These are phyloP conservation scores for Balanococcus diminutus DNA, from an alignment of 2,888 invertebrate species.

Conservation along the genomic window DNA sequence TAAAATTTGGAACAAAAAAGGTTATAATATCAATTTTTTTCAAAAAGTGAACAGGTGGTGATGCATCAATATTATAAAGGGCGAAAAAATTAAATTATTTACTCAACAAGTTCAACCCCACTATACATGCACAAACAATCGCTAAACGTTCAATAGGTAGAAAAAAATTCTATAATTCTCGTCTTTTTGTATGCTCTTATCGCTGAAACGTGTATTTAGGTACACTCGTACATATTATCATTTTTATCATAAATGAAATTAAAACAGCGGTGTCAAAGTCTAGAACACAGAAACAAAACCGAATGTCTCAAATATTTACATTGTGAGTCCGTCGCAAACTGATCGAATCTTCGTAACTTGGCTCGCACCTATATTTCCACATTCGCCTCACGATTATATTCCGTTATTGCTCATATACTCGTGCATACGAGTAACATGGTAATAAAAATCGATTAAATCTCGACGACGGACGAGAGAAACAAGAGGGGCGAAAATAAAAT, in stretches of 20 bases:
- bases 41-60: too few species aligned
- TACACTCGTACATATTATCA: neutral
- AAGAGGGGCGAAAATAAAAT: neutral
- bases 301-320: neutral
- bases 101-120: too few species aligned
- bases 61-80: too few species aligned
- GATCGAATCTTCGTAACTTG: neutral
- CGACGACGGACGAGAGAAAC: neutral
- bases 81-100: too few species aligned
- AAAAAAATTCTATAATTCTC: neutral
- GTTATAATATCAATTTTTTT: too few species aligned
- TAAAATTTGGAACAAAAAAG: too few species aligned
- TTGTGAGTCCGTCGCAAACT: neutral
- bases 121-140: too few species aligned
- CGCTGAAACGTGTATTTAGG: neutral
- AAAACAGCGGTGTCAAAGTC: neutral
- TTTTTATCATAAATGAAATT: neutral
- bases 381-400: neutral
- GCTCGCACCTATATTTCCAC: neutral
- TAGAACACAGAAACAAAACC: neutral
- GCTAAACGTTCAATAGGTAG: too few species aligned
- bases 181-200: neutral
- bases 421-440: neutral
- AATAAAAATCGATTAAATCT: neutral
- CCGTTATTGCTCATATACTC: neutral